A percentile compares a stretch with the other conserved stretches of the same genome.
Conservation (phyloP, 2,888 invertebrate genomes). For the Cantharis nigra region DNA sequence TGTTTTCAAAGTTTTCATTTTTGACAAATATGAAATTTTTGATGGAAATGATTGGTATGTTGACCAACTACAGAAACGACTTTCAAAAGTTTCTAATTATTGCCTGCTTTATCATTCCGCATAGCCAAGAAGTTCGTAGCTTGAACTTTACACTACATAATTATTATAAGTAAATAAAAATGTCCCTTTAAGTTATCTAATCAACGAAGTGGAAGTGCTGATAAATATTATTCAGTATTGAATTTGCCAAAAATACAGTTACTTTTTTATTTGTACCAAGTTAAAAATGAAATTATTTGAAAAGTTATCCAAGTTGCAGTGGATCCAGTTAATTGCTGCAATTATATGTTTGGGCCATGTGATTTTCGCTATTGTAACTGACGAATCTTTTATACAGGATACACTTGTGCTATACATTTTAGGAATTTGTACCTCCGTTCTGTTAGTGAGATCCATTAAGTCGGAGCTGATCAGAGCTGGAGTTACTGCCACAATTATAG, state of each 20-base stretch:
- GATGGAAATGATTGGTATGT: no score
- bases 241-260: background rate
- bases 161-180: background rate
- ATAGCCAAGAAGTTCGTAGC: background rate
- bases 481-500: background rate
- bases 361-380: background rate
- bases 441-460: background rate
- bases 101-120: background rate
- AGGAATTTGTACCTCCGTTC: background rate
- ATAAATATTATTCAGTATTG: background rate
- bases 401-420: background rate
- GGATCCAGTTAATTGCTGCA: background rate
- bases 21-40: no score
- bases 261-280: background rate
- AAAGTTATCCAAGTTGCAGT: background rate
- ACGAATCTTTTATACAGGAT: constrained; percentile 3
- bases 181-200: background rate
- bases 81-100: no score
- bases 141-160: background rate
- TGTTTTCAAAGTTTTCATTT: no score
- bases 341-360: background rate
- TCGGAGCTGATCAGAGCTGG: background rate
- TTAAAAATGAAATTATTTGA: background rate
- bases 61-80: no score
- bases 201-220: background rate